A percentile compares a stretch with the other conserved stretches of the same genome.
Evolutionary conservation across 1,140 invertebrate genomes (phyloP).

Genomic region (Parasteatoda tepidariorum): DNA sequence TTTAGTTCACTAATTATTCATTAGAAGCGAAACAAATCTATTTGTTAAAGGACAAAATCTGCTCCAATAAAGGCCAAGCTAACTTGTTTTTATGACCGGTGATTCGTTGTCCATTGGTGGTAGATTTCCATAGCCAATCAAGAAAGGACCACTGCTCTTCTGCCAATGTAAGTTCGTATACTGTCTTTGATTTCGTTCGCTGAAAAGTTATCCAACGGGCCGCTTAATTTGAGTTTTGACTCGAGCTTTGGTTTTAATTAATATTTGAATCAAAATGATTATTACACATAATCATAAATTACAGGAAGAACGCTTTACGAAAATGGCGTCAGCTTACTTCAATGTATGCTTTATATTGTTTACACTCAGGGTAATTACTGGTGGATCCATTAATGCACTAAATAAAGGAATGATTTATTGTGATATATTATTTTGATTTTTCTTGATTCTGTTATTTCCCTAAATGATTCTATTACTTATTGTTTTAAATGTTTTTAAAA

Average conservation of each 20-base stretch:
- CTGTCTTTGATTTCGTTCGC: constrained; percentile 73
- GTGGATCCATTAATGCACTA: too few species aligned
- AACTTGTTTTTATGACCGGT: constrained; percentile 65
- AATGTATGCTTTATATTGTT: background rate
- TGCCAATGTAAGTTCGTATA: constrained; percentile 84
- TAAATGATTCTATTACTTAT: background rate
- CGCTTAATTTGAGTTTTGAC: constrained; percentile 49
- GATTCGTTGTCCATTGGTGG: constrained; percentile 71
- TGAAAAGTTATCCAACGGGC: constrained; percentile 46
- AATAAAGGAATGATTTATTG: too few species aligned
- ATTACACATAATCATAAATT: background rate
- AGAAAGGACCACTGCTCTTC: constrained; percentile 69
- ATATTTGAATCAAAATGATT: background rate
- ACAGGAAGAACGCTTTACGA: background rate
- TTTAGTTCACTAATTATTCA: background rate
- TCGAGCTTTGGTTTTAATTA: background rate
- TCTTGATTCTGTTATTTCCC: too few species aligned
- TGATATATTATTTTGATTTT: too few species aligned
- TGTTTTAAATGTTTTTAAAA: background rate
- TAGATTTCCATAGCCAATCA: constrained; percentile 70
- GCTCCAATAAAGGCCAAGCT: constrained; percentile 68
- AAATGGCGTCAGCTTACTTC: constrained; percentile 29
- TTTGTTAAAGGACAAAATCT: constrained; percentile 62
- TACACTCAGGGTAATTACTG: too few species aligned
- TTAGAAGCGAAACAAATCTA: background rate